Evolutionary conservation across 2,797 vertebrate species (phyloP), one percentile per base, ranked within the genome.

Genomic region (Rhincodon typus): DNA sequence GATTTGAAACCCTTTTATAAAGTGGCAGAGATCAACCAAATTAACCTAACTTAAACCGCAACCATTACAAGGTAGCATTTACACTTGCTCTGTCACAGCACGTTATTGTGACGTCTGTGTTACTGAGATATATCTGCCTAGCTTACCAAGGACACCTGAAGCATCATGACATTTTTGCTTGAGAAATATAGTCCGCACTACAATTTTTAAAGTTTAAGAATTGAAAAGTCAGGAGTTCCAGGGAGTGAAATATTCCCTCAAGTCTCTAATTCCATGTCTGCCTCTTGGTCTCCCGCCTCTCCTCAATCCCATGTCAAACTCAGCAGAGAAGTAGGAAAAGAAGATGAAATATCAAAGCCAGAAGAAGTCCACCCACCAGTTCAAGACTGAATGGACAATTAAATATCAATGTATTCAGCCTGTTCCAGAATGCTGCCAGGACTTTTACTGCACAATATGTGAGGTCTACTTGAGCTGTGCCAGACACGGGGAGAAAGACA

Each of bases 401-500:
- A 77, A 77, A 57, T 95, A 74, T 46, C 70, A 72, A 0, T 77
- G 46, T 53, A 7, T 95, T 34, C 94, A 95, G 46, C 70, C 94
- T 0, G 94, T 95, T 50, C 94, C 94, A 34, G 70, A 95, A 46
- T 95, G 94, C 10, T 1, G 6, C 13, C 25, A 95, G 42, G 46
- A 95, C 50, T 95, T 95, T 57, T 95, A 95, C 46, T 95, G 94
- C 94, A 95, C 1, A 1, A 46, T 95, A 27, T 95, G 94, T 8
- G 94, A 95, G 30, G 46, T 15, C 67, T 95, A 95, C 34, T 46
- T 95, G 42, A 95, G 94, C 27, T 95, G 70, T 57, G 94, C 70
- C 94, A 95, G 72, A 50, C 46, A 53, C 2, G 94, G 94, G 46
- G 94, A 95, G 94, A 95, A 77, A 95, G 94, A 95, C 21, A 57